phyloP scores from a whole-genome alignment of 2,797 vertebrate genomes.

The Crax fasciolata region DNA sequence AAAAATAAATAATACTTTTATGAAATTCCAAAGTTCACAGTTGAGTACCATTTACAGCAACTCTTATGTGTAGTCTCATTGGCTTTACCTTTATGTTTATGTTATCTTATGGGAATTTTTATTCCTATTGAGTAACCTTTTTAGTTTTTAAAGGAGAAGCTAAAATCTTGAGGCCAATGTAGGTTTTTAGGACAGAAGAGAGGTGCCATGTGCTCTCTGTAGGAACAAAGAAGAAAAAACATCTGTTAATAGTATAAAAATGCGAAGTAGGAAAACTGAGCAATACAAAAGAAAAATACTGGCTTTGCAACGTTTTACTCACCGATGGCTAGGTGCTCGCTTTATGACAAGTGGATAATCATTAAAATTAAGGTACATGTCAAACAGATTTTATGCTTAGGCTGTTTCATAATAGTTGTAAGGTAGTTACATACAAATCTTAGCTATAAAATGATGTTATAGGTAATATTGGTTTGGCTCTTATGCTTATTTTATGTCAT shows the following conservation, averaged over 20 bases:
- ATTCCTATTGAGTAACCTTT: conserved; percentile 71
- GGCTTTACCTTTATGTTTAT: conserved; percentile 47
- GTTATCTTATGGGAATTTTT: conserved; percentile 33
- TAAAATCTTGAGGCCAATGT: conserved; percentile 57
- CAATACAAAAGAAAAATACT: conserved; percentile 37
- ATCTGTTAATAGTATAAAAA: conserved; percentile 69
- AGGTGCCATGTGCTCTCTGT: conserved; percentile 74
- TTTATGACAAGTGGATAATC: background rate
- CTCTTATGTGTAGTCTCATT: background rate
- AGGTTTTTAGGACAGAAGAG: conserved; percentile 72
- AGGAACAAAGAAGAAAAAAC: conserved; percentile 76
- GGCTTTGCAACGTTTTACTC: conserved; percentile 10
- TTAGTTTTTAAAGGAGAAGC: conserved; percentile 67
- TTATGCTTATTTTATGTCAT: background rate
- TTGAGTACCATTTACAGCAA: background rate
- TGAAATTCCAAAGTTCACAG: background rate
- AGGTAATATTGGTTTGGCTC: background rate
- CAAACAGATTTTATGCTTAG: conserved; percentile 12
- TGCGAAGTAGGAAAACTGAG: conserved; percentile 42
- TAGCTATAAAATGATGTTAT: background rate
- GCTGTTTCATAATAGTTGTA: background rate
- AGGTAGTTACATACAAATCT: background rate
- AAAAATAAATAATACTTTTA: background rate
- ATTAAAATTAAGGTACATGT: background rate
- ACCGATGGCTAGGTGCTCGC: background rate